Evolutionary conservation across 2,797 vertebrate genomes (phyloP), one percentile per base, ranked within the genome.

Genomic region (Graptemys geographica): DNA sequence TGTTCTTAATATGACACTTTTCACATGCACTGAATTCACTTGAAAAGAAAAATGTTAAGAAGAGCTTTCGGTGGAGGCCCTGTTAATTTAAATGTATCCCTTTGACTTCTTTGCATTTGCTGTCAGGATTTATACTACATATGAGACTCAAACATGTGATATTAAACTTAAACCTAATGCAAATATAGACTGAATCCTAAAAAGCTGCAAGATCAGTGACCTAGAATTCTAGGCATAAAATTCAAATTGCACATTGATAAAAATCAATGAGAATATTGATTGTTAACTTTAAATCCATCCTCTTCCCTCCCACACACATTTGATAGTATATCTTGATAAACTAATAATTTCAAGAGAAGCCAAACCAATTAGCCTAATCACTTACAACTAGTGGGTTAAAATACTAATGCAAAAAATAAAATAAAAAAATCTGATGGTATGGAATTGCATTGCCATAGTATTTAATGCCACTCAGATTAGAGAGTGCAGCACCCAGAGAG

Each of bases 261-360:
- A 78, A 88, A 87, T 91, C 65, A 92, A 88, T 82, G 51, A 94
- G 55, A 86, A 84, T 37, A 25, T 81, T 93, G 92, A 84, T 74
- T 93, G 37, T 69, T 82, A 95, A 97, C 97, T 49, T 94, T 93
- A 85, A 94, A 93, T 93, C n/a, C 15, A 92, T n/a, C 18, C 33
- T 74, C 19, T 6, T 83, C 90, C 79, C 15, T 12, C 86, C 76
- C 84, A 80, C 27, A 72, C 3, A 72, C 2, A 76, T 91, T 87
- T 89, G 82, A 93, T 85, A 59, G 56, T 92, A 16, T 33, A 52
- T 89, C 87, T 96, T 74, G 81, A 55, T 57, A 97, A 93, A 31
- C 49, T 47, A 93, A 47, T 91, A 92, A 92, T 28, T 89, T 79
- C 90, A 94, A 65, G 84, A 95, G 72, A 92, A 65, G 83, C 2